These are phyloP conservation scores for Falco concolor DNA, from an alignment of 2,797 vertebrate species.

Conservation along the genomic window DNA sequence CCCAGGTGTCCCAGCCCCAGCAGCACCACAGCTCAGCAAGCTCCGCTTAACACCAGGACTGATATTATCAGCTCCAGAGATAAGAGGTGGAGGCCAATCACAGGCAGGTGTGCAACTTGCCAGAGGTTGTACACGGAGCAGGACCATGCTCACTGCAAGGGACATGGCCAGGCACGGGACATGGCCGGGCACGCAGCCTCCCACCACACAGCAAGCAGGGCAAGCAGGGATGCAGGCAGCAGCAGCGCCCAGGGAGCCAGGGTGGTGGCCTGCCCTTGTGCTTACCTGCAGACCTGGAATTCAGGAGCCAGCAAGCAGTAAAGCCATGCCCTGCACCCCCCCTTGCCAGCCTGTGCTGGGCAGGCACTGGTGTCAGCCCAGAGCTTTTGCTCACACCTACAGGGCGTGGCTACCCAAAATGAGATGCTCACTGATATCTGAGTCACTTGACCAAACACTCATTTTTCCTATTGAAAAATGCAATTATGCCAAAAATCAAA, in stretches of 20 bases:
- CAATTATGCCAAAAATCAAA: constrained; percentile 18
- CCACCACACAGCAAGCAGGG: background rate
- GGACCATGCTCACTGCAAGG: background rate
- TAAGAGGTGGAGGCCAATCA: background rate
- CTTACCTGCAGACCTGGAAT: background rate
- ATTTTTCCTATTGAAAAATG: background rate
- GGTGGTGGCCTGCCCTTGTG: background rate
- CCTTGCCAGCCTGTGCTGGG: rapidly evolving
- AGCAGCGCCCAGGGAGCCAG: rapidly evolving
- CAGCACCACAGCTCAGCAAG: background rate
- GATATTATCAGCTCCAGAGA: background rate
- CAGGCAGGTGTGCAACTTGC: background rate
- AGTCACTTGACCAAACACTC: background rate
- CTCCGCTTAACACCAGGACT: background rate
- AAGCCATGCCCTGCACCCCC: background rate
- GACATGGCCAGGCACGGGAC: background rate
- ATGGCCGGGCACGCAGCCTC: background rate
- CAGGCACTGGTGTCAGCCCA: background rate
- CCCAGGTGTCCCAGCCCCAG: background rate
- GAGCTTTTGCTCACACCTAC: background rate
- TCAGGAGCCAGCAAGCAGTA: background rate
- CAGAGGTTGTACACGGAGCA: background rate
- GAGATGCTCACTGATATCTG: background rate
- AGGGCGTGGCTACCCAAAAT: background rate
- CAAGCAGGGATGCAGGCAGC: background rate